Conservation (phyloP, 2,888 invertebrate genomes). For the Ectemnius continuus region DNA sequence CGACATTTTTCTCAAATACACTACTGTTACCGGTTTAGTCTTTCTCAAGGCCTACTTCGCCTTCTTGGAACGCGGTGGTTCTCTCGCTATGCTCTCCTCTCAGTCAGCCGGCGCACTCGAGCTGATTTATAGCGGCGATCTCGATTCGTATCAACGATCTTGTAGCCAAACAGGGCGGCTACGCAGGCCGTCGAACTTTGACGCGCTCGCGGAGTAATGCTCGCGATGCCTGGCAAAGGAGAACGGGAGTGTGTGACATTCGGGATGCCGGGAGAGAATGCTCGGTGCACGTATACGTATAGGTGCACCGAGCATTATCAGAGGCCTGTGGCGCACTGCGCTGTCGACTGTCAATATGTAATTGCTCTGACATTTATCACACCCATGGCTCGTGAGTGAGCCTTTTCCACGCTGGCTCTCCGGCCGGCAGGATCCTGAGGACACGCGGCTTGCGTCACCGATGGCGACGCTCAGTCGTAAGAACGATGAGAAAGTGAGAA, state of each 20-base stretch:
- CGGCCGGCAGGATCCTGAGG: slow-evolving; percentile 14
- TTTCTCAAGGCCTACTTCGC: neutral
- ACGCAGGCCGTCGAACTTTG: slow-evolving; percentile 24
- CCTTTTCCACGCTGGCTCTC: slow-evolving; percentile 20
- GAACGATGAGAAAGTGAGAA: slow-evolving; percentile 20
- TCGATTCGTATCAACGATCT: slow-evolving; percentile 17
- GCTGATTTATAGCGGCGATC: slow-evolving; percentile 14
- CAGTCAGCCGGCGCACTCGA: neutral
- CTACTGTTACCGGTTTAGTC: neutral
- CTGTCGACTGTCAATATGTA: slow-evolving; percentile 64
- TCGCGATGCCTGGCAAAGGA: slow-evolving; percentile 27
- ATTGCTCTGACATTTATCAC: slow-evolving; percentile 68
- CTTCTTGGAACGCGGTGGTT: no score
- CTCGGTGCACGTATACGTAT: neutral
- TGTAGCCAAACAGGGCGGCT: slow-evolving; percentile 23
- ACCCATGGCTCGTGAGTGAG: slow-evolving; percentile 17
- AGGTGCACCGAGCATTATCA: slow-evolving; percentile 25
- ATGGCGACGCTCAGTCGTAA: slow-evolving; percentile 9
- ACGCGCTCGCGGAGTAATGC: slow-evolving; percentile 13
- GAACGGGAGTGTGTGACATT: slow-evolving; percentile 12
- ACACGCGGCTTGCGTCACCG: slow-evolving; percentile 18
- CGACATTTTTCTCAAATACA: slow-evolving; percentile 4
- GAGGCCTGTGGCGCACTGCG: slow-evolving; percentile 17
- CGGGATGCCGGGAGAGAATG: slow-evolving; percentile 1
- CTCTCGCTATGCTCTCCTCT: neutral